Conservation (phyloP, 2,113 vertebrate genomes). For the Caretta caretta region DNA sequence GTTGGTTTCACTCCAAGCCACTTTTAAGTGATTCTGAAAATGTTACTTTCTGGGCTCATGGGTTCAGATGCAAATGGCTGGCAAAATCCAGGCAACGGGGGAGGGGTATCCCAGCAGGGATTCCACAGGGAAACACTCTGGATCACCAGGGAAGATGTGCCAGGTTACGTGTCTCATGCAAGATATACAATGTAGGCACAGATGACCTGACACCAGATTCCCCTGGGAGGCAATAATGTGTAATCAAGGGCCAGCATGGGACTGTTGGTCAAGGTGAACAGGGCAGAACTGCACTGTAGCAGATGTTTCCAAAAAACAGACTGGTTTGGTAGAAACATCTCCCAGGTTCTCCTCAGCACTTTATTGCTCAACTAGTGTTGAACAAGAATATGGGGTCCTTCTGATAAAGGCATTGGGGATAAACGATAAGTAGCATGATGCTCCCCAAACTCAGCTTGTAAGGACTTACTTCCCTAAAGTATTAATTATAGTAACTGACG, state of each 20-base stretch:
- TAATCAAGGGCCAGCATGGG: not conserved
- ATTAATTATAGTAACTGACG: not conserved
- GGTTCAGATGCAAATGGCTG: constrained; percentile 2
- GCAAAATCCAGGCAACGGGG: not conserved
- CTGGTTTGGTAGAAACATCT: not conserved
- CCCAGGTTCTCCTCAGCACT: not conserved
- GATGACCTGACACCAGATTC: not conserved
- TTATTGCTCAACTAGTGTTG: not conserved
- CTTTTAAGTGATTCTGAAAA: too few relatives aligned
- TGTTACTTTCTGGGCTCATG: not conserved
- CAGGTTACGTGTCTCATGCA: not conserved
- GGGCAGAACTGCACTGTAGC: not conserved
- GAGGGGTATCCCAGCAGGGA: not conserved
- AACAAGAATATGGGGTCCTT: not conserved
- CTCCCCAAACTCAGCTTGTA: not conserved
- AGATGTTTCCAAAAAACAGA: not conserved
- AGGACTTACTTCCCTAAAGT: not conserved
- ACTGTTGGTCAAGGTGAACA: not conserved
- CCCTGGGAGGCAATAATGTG: too few relatives aligned
- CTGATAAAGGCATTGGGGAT: not conserved
- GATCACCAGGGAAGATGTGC: constrained; percentile 8
- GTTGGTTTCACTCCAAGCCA: too few relatives aligned
- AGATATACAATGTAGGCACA: not conserved
- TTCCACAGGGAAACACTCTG: not conserved
- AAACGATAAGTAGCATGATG: not conserved